These are phyloP conservation scores for Thymelicus sylvestris DNA, from an alignment of 2,888 invertebrate genomes.

Conservation along the genomic window DNA sequence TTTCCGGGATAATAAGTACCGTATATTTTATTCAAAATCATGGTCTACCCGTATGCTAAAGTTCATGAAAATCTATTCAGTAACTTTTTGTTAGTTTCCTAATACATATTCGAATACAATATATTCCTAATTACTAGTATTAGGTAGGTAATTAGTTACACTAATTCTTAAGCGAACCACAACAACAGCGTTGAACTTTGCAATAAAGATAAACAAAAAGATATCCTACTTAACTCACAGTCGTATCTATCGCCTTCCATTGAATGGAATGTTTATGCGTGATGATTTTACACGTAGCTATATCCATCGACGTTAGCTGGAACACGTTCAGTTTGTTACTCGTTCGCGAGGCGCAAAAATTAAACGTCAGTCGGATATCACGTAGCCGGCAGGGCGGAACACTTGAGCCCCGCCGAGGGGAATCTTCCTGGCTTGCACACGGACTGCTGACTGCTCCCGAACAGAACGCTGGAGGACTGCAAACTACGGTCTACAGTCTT, in stretches of 20 bases:
- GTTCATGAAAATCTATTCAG: too few species aligned
- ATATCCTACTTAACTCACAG: not conserved
- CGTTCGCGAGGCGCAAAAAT: constrained; percentile 62
- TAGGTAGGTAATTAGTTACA: too few species aligned
- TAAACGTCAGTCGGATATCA: constrained; percentile 74
- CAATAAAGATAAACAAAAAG: too few species aligned
- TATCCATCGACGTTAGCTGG: not conserved
- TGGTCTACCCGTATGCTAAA: too few species aligned
- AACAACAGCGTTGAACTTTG: too few species aligned
- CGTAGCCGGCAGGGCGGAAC: constrained; percentile 66
- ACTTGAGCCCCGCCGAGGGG: constrained; percentile 52
- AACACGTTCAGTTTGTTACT: constrained; percentile 32
- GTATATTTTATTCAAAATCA: too few species aligned
- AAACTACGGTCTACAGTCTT: too few species aligned
- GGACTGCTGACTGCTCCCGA: constrained; percentile 48
- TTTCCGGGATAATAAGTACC: too few species aligned
- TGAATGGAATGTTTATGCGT: constrained; percentile 40
- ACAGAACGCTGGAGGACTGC: constrained; percentile 49
- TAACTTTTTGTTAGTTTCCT: too few species aligned
- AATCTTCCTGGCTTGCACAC: constrained; percentile 59
- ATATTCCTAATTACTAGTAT: too few species aligned
- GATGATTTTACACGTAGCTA: constrained; percentile 30
- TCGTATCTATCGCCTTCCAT: constrained; percentile 22
- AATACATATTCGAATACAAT: too few species aligned
- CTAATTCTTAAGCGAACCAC: too few species aligned